phyloP scores from a whole-genome alignment of 92 coral and sea anemone species.

The Chrysogorgia sp. region DNA sequence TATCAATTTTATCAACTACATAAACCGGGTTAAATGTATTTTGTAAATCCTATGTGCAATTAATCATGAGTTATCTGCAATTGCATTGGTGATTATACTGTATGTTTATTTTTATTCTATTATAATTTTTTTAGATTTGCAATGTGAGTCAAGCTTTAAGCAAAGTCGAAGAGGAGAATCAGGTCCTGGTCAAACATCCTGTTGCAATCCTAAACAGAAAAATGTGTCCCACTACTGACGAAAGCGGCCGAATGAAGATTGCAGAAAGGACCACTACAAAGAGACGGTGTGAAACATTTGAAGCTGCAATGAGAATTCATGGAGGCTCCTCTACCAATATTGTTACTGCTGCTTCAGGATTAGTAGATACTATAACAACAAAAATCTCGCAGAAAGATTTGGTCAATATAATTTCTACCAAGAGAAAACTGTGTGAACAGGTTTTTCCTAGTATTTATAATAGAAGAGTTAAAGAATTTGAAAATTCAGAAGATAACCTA shows the following conservation, averaged over 20 bases:
- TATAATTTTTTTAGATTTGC: too few relatives aligned
- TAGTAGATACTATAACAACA: slow-evolving; percentile 63
- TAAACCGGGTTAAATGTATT: too few relatives aligned
- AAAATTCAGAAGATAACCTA: slow-evolving; percentile 61
- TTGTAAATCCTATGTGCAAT: too few relatives aligned
- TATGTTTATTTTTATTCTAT: too few relatives aligned
- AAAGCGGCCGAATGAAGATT: slow-evolving; percentile 51
- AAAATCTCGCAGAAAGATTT: slow-evolving; percentile 56
- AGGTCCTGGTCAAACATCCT: slow-evolving; percentile 62
- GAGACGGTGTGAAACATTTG: slow-evolving; percentile 71
- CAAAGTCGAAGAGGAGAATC: slow-evolving; percentile 4
- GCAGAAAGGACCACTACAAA: slow-evolving; percentile 65
- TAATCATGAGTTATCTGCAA: too few relatives aligned
- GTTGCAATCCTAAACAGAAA: slow-evolving; percentile 57
- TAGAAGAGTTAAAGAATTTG: slow-evolving; percentile 58
- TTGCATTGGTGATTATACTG: too few relatives aligned
- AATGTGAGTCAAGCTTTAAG: too few relatives aligned
- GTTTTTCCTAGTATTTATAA: slow-evolving; percentile 72
- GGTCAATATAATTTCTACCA: slow-evolving; percentile 59
- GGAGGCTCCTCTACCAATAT: slow-evolving; percentile 65
- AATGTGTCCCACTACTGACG: slow-evolving; percentile 58
- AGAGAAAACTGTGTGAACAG: slow-evolving; percentile 64
- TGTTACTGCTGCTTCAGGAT: slow-evolving; percentile 65
- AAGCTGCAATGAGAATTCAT: slow-evolving; percentile 69
- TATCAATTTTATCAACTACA: too few relatives aligned